Evolutionary conservation across 2,113 vertebrate species (phyloP), one percentile per base, ranked within the genome.

Genomic region (Ploceus nigricollis): DNA sequence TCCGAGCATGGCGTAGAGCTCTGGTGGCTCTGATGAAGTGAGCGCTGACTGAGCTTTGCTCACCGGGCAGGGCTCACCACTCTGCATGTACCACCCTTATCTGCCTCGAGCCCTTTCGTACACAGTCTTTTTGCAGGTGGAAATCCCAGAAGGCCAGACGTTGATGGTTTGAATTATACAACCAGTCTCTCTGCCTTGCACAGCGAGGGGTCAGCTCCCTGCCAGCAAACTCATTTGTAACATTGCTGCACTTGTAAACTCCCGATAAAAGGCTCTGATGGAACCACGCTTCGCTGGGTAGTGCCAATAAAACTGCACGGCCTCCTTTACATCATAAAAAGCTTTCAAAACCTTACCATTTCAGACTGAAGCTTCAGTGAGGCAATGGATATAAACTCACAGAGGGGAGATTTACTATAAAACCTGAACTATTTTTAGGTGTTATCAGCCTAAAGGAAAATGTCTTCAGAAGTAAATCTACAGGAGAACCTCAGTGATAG

Each of bases 141-240:
- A 84, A 93, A 64, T 73, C 86, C 86, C 90, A 81, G 39, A 70
- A 81, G 82, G 71, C 47, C 82, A 86, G 53, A 82, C 23, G 0
- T 57, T 1, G 1, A 35, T 61, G 61, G 75, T 95, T 84, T 82
- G 88, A 93, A 92, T 93, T 92, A 83, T 44, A 92, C 83, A 97
- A 35, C 64, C 75, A 42, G 40, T 53, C 84, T 53, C 84, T 87
- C 72, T 94, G 64, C 69, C 82, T 89, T 93, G 76, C 71, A 44
- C 88, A 48, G 93, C 6, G 61, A 95, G 85, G 80, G 80, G 86
- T 92, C 82, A 96, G 72, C 51, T 89, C 72, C 92, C 96, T 84
- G 85, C 92, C 90, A 93, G 92, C 72, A 82, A 94, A 90, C 86
- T 93, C 82, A 95, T 97, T 96, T 93, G 93, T 95, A 94, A 93